Evolutionary conservation across 1,140 invertebrate species (phyloP).

Genomic region (Rhopalosiphum padi): DNA sequence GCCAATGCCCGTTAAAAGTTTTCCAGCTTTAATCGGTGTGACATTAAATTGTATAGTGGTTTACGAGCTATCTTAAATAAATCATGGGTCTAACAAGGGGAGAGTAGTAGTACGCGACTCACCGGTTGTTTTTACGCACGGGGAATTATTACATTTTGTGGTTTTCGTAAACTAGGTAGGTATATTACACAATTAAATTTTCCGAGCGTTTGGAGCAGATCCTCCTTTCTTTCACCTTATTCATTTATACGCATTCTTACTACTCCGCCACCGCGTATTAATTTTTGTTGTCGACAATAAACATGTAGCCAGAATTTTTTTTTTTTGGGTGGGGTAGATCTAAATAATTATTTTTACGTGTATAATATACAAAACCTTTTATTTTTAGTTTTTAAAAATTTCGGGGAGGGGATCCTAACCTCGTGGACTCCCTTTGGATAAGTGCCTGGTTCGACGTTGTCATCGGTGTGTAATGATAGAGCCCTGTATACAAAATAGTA

Average conservation of each 20-base stretch:
- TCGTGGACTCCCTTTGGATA: too few species aligned
- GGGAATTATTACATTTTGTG: neutral
- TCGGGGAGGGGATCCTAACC: too few species aligned
- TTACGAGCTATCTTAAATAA: conserved; percentile 9
- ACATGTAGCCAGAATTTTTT: too few species aligned
- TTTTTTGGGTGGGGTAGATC: too few species aligned
- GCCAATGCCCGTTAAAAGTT: neutral
- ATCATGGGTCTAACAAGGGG: neutral
- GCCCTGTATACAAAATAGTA: neutral
- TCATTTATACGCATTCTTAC: too few species aligned
- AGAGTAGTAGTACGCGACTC: neutral
- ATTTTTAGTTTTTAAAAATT: too few species aligned
- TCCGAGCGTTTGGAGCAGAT: neutral
- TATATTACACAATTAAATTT: conserved; percentile 38
- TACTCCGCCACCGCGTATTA: neutral
- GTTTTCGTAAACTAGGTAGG: conserved; percentile 44
- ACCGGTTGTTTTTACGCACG: neutral
- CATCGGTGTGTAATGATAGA: neutral
- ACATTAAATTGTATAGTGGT: neutral
- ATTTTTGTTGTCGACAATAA: neutral
- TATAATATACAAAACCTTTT: too few species aligned
- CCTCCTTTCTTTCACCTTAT: neutral
- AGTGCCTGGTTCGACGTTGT: too few species aligned
- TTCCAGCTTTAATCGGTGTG: neutral
- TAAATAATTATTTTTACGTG: too few species aligned